Evolutionary conservation across 2,113 vertebrate genomes (phyloP), one percentile per base, ranked within the genome.

Genomic region (Plotosus lineatus): DNA sequence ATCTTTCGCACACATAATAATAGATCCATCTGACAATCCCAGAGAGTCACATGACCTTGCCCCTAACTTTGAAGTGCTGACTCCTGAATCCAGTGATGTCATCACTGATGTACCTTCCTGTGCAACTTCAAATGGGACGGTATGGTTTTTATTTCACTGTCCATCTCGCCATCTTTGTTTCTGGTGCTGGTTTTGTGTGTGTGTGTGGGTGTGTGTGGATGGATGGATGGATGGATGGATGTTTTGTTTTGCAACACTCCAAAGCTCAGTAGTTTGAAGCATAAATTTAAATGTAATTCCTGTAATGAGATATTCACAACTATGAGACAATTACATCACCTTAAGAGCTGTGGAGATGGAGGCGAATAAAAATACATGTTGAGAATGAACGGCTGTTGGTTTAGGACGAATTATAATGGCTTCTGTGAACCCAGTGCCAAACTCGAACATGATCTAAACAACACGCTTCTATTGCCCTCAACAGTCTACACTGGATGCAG

Each of bases 401-500:
- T 14, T 14, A 65, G 33, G 19, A 11, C 19, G 31, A 31, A 19
- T 40, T 23, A 36, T 21, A 69, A 19, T 6, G 28, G 40, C 46
- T 66, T 46, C 42, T 71, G 42, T 71, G n/a, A 19, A 6, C 2
- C 6, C n/a, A 71, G 3, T 46, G 6, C 36, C 6, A 10, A 55
- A n/a, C 7, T 3, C 3, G n/a, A 51, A 10, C 72, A 75, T 55
- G 6, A 51, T 8, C 14, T 72, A 3, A 55, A 26, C 38, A n/a
- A 56, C 9, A 40, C 28, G 28, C 80, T 36, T 51, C 71, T 48
- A 77, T 2, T 55, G 63, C 33, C 1, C 2, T n/a, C n/a, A 10
- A 28, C 86, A 90, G 88, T 65, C 74, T 2, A 48, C 42, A 26
- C 46, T 79, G 3, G 6, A 80, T 48, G 66, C 75, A 0, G 83